Evolutionary conservation across 2,797 vertebrate species (phyloP).

Genomic region (Falco novaeseelandiae): DNA sequence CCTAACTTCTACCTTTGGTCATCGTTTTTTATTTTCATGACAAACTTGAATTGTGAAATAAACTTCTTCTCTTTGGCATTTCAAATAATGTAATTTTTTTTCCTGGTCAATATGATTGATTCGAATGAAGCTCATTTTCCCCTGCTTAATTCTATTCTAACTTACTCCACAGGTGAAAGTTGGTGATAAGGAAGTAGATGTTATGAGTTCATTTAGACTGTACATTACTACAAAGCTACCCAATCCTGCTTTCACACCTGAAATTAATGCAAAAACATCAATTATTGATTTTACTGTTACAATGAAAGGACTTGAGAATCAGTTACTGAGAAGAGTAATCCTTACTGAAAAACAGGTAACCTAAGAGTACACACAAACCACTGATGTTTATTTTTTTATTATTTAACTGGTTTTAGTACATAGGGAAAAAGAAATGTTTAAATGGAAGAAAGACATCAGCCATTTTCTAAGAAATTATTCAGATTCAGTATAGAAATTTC

Average conservation of each 20-base stretch:
- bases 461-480: neutral
- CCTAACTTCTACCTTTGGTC: neutral
- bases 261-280: conserved; percentile 81
- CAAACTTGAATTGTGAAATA: neutral
- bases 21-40: neutral
- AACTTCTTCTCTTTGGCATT: neutral
- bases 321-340: conserved; percentile 80
- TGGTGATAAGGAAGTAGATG: conserved; percentile 80
- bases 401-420: neutral
- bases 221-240: conserved; percentile 81
- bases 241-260: conserved; percentile 81
- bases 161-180: conserved; percentile 76
- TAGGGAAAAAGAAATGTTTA: neutral
- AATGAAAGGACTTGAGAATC: conserved; percentile 82
- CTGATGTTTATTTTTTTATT: neutral
- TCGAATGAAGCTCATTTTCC: neutral
- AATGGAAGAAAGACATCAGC: neutral
- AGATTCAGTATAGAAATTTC: neutral
- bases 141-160: neutral
- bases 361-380: neutral
- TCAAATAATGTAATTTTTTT: neutral
- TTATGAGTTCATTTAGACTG: conserved; percentile 78
- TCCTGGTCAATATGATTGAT: neutral
- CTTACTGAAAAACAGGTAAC: conserved; percentile 82
- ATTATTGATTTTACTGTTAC: conserved; percentile 84